Base-by-base conservation (phyloP, 2,797 vertebrate species). In the Microtus obscurus region DNA sequence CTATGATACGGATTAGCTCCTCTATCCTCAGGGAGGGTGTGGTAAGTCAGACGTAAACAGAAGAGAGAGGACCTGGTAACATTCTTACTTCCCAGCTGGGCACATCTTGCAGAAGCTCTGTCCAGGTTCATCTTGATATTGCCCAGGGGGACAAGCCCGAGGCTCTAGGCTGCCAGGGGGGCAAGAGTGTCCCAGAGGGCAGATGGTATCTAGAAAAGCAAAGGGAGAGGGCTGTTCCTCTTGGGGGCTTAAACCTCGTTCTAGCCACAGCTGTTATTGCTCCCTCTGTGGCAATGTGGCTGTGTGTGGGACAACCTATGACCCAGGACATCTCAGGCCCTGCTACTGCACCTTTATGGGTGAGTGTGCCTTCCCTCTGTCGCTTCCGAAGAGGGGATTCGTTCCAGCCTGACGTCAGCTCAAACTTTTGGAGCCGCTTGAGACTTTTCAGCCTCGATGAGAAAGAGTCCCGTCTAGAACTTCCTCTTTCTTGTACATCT, bases 141-240 rank as follows among this genome's bases (percentile, higher is more conserved):
- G 99, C 37, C 99, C 99, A 31, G 98, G 96, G 3, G 97, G 96
- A 90, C 99, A 99, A 16, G 98, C 97, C 27, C 97, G 51, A 51
- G 99, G 99, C 85, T 96, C 96, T 25, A 97, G 78, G 96, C 99
- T 99, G 87, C 99, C 99, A 88, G 95, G 16, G 29, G 99, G 99
- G 76, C 99, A 99, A 79, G 98, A 99, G 96, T 99, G 98, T 76
- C 99, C 99, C 95, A 98, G 92, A 65, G 99, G 98, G 95, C 99
- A 99, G 40, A 97, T 79, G 86, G 97, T 29, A 27, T 97, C 98
- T 98, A 92, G 34, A 89, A 96, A 97, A 2, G 37, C 82, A 90
- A 81, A 86, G 34, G 29, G 11, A 97, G 69, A 48, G 0, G 48
- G 45, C 0, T 3, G 17, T 48, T 53, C 56, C 13, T 1, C 0